These are phyloP conservation scores for Aphidius colemani DNA, from an alignment of 2,888 invertebrate genomes.

Conservation along the genomic window DNA sequence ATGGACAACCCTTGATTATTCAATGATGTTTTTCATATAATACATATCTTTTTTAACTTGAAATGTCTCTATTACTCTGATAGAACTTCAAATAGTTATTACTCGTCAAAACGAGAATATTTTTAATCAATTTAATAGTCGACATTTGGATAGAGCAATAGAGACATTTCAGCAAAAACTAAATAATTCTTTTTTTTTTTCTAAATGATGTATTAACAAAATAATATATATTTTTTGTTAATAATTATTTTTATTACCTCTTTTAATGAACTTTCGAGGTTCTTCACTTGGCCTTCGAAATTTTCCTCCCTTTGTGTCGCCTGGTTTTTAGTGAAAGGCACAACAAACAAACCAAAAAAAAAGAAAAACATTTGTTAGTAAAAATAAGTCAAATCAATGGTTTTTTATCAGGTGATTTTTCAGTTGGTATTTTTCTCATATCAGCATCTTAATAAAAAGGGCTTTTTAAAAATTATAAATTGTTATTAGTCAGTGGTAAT, in stretches of 20 bases:
- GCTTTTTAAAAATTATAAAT: constrained; percentile 20
- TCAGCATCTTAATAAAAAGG: background rate
- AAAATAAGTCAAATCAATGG: constrained; percentile 29
- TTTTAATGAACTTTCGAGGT: constrained; percentile 86
- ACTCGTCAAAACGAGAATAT: no score
- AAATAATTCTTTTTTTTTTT: background rate
- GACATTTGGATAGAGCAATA: background rate
- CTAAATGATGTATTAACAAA: background rate
- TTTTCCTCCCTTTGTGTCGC: constrained; percentile 95
- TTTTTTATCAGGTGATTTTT: constrained; percentile 33
- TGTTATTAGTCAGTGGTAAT: constrained; percentile 34
- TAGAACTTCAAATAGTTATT: background rate
- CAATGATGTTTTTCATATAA: no score
- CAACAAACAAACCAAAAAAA: constrained; percentile 54
- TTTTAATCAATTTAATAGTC: background rate
- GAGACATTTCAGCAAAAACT: constrained; percentile 4
- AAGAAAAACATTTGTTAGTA: constrained; percentile 42
- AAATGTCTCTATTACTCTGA: constrained; percentile 12
- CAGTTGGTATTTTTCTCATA: constrained; percentile 20
- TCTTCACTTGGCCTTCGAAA: constrained; percentile 88
- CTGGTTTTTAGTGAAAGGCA: constrained; percentile 66
- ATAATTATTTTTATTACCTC: constrained; percentile 72
- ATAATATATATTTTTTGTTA: background rate
- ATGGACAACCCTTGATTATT: no score
- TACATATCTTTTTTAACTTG: no score